phyloP scores from a whole-genome alignment of 2,797 vertebrate genomes.

The Peromyscus eremicus region DNA sequence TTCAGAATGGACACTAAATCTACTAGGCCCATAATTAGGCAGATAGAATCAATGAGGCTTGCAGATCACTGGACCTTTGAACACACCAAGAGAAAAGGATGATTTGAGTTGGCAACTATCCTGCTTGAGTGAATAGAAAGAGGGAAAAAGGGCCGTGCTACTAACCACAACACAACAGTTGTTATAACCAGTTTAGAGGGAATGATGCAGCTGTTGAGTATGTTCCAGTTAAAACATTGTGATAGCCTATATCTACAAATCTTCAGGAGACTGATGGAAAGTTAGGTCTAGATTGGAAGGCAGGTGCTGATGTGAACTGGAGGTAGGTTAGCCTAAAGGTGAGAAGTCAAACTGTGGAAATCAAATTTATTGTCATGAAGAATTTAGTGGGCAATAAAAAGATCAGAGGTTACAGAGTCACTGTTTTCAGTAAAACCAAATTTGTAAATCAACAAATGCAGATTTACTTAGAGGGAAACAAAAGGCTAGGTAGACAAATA shows the following conservation, averaged over 20 bases:
- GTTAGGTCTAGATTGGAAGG: constrained; percentile 51
- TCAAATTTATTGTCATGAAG: constrained; percentile 19
- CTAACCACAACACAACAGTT: constrained; percentile 47
- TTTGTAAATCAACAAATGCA: constrained; percentile 44
- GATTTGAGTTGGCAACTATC: constrained; percentile 7
- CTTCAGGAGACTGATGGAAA: constrained; percentile 62
- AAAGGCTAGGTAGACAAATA: not conserved
- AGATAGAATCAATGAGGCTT: not conserved
- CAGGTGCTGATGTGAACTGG: constrained; percentile 43
- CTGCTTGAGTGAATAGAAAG: constrained; percentile 5
- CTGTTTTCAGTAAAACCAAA: not conserved
- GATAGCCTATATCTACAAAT: constrained; percentile 57
- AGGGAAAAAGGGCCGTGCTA: not conserved
- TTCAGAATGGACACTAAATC: constrained; percentile 57
- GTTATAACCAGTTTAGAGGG: constrained; percentile 40
- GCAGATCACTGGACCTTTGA: not conserved
- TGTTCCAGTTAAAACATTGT: constrained; percentile 56
- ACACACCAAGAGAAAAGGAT: constrained; percentile 32
- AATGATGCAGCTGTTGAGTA: constrained; percentile 50
- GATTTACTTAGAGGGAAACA: not conserved
- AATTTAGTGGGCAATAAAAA: constrained; percentile 31
- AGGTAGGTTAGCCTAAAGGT: constrained; percentile 39
- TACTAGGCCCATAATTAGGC: not conserved
- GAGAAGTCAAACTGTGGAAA: not conserved
- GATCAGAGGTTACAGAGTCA: constrained; percentile 52